phyloP scores from a whole-genome alignment of 2,888 invertebrate genomes.

The Leucozona laternaria region DNA sequence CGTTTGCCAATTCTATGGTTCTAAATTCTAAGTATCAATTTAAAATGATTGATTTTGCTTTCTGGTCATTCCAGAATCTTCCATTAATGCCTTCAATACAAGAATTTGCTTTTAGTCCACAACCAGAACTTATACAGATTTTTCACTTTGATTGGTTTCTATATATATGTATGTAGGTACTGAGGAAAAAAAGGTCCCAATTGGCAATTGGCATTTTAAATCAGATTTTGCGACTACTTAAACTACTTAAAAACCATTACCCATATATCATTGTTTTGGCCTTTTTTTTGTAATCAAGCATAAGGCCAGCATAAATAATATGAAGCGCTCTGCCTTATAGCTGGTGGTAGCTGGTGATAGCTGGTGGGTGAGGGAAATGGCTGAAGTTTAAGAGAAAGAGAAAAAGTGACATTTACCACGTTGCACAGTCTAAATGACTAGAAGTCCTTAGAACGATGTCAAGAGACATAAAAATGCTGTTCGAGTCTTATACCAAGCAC shows the following conservation, averaged over 20 bases:
- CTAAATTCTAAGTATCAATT: background rate
- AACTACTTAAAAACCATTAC: conserved; percentile 62
- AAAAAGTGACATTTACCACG: conserved; percentile 27
- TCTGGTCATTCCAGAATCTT: conserved; percentile 2
- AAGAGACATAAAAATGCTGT: conserved; percentile 66
- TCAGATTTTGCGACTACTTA: conserved; percentile 33
- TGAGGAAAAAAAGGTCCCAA: background rate
- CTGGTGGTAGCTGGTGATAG: background rate
- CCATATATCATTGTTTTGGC: conserved; percentile 54
- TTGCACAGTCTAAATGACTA: conserved; percentile 51
- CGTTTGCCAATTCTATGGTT: background rate
- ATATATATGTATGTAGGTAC: background rate
- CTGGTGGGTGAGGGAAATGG: background rate
- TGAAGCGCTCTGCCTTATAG: background rate
- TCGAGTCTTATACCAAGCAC: conserved; percentile 46
- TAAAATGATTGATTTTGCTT: background rate
- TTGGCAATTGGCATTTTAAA: conserved; percentile 52
- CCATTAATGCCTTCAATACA: conserved; percentile 19
- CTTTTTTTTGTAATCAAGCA: conserved; percentile 14
- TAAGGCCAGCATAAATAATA: conserved; percentile 14
- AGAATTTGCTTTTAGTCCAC: conserved; percentile 53
- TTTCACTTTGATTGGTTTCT: background rate
- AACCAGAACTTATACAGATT: conserved; percentile 20
- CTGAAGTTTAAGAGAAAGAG: background rate
- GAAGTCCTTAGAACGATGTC: conserved; percentile 64